Percentiles rank a stretch among this genome's conserved stretches.
phyloP scores from a whole-genome alignment of 2,113 vertebrate species.

The Bucco capensis region DNA sequence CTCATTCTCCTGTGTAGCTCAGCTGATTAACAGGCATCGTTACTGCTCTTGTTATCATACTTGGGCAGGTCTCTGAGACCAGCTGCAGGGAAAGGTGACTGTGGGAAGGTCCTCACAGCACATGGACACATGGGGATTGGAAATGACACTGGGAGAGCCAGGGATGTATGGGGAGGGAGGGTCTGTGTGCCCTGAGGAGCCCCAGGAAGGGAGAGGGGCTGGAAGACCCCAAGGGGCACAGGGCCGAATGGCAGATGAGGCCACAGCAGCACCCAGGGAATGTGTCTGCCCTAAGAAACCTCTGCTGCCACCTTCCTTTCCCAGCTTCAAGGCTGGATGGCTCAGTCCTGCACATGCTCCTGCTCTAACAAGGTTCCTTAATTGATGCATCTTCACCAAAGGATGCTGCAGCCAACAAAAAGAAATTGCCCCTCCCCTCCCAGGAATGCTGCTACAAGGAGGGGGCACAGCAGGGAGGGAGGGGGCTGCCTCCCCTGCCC shows the following conservation, averaged over 20 bases:
- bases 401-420: neutral
- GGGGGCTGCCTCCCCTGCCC: neutral
- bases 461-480: neutral
- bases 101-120: rapidly evolving
- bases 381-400: neutral
- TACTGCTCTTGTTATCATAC: neutral
- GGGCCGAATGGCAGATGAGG: neutral
- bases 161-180: rapidly evolving
- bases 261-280: neutral
- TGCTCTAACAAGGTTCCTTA: conserved; percentile 9
- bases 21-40: conserved; percentile 38
- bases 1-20: conserved; percentile 3
- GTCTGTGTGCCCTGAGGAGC: rapidly evolving
- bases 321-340: neutral
- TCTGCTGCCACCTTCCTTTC: neutral
- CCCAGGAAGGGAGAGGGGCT: neutral
- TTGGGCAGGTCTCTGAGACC: neutral
- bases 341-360: rapidly evolving
- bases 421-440: neutral
- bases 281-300: neutral
- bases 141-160: rapidly evolving
- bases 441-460: neutral
- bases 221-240: rapidly evolving
- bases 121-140: rapidly evolving
- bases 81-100: neutral